Evolutionary conservation across 2,888 invertebrate species (phyloP).

Genomic region (Brenthis hecate): DNA sequence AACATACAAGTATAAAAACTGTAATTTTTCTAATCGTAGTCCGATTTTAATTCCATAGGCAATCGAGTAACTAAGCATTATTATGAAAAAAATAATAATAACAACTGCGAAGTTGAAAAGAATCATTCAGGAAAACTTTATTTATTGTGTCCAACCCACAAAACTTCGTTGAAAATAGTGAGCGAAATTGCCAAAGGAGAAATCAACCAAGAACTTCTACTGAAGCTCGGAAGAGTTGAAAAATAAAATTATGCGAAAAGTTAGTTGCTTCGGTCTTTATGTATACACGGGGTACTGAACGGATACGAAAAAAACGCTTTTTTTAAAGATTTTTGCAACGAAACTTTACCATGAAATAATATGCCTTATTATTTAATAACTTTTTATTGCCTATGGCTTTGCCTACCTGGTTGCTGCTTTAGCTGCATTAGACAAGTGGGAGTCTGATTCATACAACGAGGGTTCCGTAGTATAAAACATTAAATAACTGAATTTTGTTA

Average conservation of each 20-base stretch:
- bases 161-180: slow-evolving; percentile 49
- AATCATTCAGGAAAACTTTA: slow-evolving; percentile 36
- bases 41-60: not conserved
- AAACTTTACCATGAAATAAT: slow-evolving; percentile 12
- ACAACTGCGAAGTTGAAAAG: slow-evolving; percentile 1
- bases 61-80: not conserved
- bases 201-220: slow-evolving; percentile 48
- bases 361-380: slow-evolving; percentile 1
- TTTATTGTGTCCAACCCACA: slow-evolving; percentile 47
- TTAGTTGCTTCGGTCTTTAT: slow-evolving; percentile 45
- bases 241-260: slow-evolving; percentile 59
- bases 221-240: slow-evolving; percentile 49
- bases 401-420: too few species aligned
- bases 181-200: slow-evolving; percentile 45
- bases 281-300: slow-evolving; percentile 35
- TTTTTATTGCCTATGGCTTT: too few species aligned
- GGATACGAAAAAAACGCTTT: slow-evolving; percentile 37
- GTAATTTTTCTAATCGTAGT: not conserved
- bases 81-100: slow-evolving; percentile 11
- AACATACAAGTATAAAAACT: too few species aligned
- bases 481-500: too few species aligned
- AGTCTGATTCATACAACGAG: too few species aligned
- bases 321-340: slow-evolving; percentile 27
- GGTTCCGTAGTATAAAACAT: too few species aligned
- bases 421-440: too few species aligned